Conservation (phyloP, 2,888 invertebrate species). For the Diplazon laetatorius region DNA sequence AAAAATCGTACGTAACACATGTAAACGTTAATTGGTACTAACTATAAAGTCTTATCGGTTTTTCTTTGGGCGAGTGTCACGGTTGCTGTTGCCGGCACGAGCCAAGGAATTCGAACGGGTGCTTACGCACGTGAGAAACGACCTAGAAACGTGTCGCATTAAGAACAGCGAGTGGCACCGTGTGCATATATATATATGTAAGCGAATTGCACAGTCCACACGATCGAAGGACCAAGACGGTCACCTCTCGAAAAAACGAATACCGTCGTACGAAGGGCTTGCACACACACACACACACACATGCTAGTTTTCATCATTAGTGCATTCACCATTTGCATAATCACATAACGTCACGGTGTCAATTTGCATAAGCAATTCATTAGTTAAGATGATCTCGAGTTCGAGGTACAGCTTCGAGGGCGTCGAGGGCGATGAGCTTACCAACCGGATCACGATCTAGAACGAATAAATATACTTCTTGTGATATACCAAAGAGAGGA, state of each 20-base stretch:
- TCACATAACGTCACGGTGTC: neutral
- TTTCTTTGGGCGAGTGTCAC: neutral
- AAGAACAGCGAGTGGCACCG: neutral
- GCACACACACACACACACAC: neutral
- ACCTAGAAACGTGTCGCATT: slow-evolving; percentile 18
- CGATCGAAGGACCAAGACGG: slow-evolving; percentile 7
- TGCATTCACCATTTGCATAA: neutral
- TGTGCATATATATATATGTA: slow-evolving; percentile 12
- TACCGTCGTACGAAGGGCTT: neutral
- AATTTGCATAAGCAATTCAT: slow-evolving; percentile 20
- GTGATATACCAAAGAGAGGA: neutral
- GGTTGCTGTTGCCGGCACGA: slow-evolving; percentile 10
- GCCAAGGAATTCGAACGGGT: slow-evolving; percentile 21
- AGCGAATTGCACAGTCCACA: neutral
- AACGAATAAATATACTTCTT: slow-evolving; percentile 4
- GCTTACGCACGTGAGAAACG: slow-evolving; percentile 18
- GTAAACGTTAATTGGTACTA: slow-evolving; percentile 33
- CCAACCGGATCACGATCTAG: neutral
- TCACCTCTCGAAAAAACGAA: neutral
- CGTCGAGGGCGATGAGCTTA: neutral
- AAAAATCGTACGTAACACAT: slow-evolving; percentile 21
- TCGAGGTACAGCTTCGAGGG: slow-evolving; percentile 7
- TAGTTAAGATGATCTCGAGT: slow-evolving; percentile 1
- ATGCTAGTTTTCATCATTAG: neutral
- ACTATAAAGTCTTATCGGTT: slow-evolving; percentile 20